Evolutionary conservation across 2,888 invertebrate genomes (phyloP).

Genomic region (Pristionchus fissidentatus): DNA sequence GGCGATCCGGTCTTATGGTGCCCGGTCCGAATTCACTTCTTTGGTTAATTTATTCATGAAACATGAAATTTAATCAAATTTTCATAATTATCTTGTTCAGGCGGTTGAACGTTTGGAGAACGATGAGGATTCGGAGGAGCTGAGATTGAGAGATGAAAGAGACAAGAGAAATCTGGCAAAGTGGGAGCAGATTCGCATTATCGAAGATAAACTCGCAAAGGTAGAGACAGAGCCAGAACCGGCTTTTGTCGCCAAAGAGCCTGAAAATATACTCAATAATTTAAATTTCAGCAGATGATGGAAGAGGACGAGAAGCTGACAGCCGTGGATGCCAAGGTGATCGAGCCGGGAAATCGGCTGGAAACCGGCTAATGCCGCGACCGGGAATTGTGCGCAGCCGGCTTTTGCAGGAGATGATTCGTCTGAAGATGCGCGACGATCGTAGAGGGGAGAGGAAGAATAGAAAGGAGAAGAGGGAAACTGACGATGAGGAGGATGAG

Average conservation of each 20-base stretch:
- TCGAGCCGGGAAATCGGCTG: not conserved
- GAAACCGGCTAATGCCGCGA: too few relatives aligned
- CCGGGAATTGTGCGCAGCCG: too few relatives aligned
- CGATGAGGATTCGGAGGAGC: not conserved
- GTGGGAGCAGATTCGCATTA: not conserved
- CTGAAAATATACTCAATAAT: too few relatives aligned
- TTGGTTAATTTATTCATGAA: too few relatives aligned
- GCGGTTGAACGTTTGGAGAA: not conserved
- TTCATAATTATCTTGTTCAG: too few relatives aligned
- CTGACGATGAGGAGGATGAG: slow-evolving; percentile 9
- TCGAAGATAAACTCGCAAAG: not conserved
- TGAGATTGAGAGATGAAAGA: not conserved
- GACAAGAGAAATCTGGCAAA: not conserved
- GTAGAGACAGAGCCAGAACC: too few relatives aligned
- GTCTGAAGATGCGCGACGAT: not conserved
- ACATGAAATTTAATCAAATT: too few relatives aligned
- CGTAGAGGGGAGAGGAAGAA: not conserved
- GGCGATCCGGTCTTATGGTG: not conserved
- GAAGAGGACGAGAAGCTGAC: not conserved
- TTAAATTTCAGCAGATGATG: not conserved
- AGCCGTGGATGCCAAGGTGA: not conserved
- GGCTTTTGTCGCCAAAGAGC: too few relatives aligned
- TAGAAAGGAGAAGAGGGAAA: too few relatives aligned
- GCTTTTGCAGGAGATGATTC: not conserved
- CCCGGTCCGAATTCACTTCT: too few relatives aligned